These are phyloP conservation scores for Ashinkailepas kermadecensis DNA, from an alignment of 2,888 invertebrate species.

Conservation along the genomic window DNA sequence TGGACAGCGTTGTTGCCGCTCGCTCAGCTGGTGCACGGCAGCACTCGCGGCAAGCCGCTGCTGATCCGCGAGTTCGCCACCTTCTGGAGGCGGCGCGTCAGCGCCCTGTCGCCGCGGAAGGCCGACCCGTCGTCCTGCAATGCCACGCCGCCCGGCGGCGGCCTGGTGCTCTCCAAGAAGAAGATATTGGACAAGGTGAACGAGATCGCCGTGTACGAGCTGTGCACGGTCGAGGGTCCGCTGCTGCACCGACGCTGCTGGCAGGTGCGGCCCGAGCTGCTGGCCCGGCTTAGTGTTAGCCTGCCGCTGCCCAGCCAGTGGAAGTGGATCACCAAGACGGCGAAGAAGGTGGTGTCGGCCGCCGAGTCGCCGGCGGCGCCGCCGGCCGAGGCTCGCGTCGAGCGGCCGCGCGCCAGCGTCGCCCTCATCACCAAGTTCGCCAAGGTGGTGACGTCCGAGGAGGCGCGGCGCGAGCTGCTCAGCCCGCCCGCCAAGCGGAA, in stretches of 20 bases:
- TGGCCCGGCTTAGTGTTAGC: constrained; percentile 48
- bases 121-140: neutral
- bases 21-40: constrained; percentile 59
- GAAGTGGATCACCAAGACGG: constrained; percentile 40
- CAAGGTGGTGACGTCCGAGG: constrained; percentile 39
- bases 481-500: constrained; percentile 22
- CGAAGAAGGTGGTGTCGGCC: too few species aligned
- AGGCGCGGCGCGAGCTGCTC: constrained; percentile 37
- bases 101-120: neutral
- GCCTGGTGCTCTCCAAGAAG: neutral
- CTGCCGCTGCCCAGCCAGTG: constrained; percentile 51
- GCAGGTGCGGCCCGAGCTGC: constrained; percentile 53
- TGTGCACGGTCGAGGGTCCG: neutral
- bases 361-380: neutral
- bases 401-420: neutral
- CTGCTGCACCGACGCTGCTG: constrained; percentile 46
- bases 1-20: constrained; percentile 52
- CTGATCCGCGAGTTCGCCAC: constrained; percentile 56
- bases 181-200: neutral
- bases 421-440: constrained; percentile 40
- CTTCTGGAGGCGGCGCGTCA: constrained; percentile 35
- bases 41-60: constrained; percentile 50
- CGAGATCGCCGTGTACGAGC: neutral
- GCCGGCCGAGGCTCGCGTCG: neutral
- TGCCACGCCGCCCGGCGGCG: neutral